Evolutionary conservation across 2,797 vertebrate genomes (phyloP).

Genomic region (Argyrosomus regius): DNA sequence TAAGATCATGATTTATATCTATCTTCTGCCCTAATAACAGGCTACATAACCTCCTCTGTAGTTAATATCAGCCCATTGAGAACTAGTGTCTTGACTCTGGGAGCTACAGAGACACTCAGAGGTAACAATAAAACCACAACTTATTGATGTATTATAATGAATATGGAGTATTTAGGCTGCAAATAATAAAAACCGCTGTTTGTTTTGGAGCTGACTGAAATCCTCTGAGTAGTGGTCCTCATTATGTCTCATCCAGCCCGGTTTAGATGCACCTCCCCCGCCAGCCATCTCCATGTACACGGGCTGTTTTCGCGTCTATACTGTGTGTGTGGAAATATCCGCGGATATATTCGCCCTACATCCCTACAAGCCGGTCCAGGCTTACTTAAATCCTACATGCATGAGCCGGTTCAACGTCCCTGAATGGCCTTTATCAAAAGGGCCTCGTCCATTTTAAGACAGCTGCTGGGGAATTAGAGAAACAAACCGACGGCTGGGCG

Average conservation of each 20-base stretch:
- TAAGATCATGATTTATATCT: conserved; percentile 21
- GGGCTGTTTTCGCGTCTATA: conserved; percentile 45
- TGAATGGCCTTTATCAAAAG: conserved; percentile 62
- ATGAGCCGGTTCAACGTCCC: conserved; percentile 68
- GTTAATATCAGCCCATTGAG: conserved; percentile 47
- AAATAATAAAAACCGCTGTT: conserved; percentile 57
- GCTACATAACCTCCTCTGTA: conserved; percentile 27
- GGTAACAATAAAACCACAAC: conserved; percentile 29
- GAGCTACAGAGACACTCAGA: conserved; percentile 15
- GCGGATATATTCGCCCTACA: conserved; percentile 68
- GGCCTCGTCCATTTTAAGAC: conserved; percentile 77
- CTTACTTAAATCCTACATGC: conserved; percentile 66
- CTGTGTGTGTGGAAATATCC: conserved; percentile 46
- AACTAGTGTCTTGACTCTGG: conserved; percentile 23
- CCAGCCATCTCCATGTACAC: conserved; percentile 65
- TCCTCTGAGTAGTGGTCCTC: conserved; percentile 67
- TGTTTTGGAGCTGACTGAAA: conserved; percentile 59
- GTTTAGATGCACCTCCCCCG: conserved; percentile 68
- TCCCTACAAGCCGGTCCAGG: conserved; percentile 57
- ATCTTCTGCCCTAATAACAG: conserved; percentile 34
- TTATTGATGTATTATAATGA: conserved; percentile 29
- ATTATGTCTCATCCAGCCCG: conserved; percentile 71
- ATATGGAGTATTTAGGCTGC: conserved; percentile 49
- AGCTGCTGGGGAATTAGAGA: conserved; percentile 56
- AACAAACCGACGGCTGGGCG: conserved; percentile 31